A percentile compares a stretch with the other conserved stretches of the same genome.
Conservation (phyloP, 2,888 invertebrate genomes). For the Melinaea marsaeus region DNA sequence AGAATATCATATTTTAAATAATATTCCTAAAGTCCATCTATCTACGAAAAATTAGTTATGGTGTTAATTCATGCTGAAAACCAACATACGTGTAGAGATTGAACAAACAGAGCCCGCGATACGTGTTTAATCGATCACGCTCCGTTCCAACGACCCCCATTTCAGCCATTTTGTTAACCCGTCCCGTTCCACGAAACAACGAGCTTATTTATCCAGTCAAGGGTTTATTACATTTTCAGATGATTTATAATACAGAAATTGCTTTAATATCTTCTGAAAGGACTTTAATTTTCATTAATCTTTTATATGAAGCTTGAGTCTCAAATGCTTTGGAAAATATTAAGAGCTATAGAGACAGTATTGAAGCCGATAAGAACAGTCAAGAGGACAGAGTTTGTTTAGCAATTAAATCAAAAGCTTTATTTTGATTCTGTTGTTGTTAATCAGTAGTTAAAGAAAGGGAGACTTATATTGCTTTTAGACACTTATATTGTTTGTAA, state of each 20-base stretch:
- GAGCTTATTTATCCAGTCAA: conserved; percentile 13
- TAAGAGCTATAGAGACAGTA: not conserved
- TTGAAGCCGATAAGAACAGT: not conserved
- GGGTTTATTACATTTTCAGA: conserved; percentile 24
- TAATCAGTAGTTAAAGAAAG: no score
- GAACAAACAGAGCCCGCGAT: conserved; percentile 17
- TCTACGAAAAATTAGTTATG: not conserved
- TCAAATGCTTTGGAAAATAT: not conserved
- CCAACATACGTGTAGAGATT: conserved; percentile 7
- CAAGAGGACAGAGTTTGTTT: no score
- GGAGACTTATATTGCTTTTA: no score
- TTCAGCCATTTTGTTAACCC: conserved; percentile 19
- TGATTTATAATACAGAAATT: conserved; percentile 22
- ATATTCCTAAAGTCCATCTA: no score
- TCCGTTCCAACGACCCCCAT: conserved; percentile 22
- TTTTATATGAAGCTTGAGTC: not conserved
- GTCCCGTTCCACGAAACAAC: conserved; percentile 8
- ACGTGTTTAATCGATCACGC: conserved; percentile 27
- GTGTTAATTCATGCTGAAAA: conserved; percentile 15
- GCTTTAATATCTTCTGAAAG: conserved; percentile 6
- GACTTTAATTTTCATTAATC: not conserved
- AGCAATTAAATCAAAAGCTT: no score
- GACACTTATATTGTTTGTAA: no score
- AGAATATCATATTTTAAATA: no score
- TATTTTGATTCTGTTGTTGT: no score